Base-by-base conservation (phyloP, 2,888 invertebrate genomes). In the Rhodophaea formosa region DNA sequence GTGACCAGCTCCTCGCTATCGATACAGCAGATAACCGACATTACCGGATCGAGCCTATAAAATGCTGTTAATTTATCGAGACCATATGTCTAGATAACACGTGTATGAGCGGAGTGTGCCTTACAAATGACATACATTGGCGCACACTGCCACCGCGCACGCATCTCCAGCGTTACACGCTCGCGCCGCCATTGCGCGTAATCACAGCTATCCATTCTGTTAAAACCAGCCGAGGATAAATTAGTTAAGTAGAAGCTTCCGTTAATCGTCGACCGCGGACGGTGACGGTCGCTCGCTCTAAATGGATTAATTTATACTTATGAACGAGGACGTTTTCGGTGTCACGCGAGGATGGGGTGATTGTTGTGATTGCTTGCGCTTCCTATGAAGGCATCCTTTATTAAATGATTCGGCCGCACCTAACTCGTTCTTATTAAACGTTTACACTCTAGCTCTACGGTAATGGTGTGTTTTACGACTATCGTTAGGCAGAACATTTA, bases 231-330 rank as follows among this genome's bases (percentile, higher is more conserved):
- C 89, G 87, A 85, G 87, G 80, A 86, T 92, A 91, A 91, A 91
- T 92, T 91, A 91, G 90, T 92, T 92, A 92, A 92, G 91, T 92
- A 92, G 92, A 87, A 85, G 88, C 88, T 91, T 92, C 92, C 92
- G 92, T 87, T 92, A 92, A 92, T 92, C 92, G 91, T 82, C 88
- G 81, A 84, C 82, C 83, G 82, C 79, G 82, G 82, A 80, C 83
- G 84, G 82, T 86, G 84, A 80, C 85, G 85, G 85, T 80, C 82
- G 88, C 77, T 72, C 83, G 86, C 72, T 86, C 86, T 89, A 91
- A 91, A 92, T 92, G 91, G 91, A 91, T 91, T 92, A 92, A 92
- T 92, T 92, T 91, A 92, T 91, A 91, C 90, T 88, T 91, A 89
- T 86, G 82, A 86, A 82, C 88, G 90, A 89, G 91, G 90, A 88